Conservation (phyloP, 2,113 vertebrate genomes). For the Prionailurus bengalensis region DNA sequence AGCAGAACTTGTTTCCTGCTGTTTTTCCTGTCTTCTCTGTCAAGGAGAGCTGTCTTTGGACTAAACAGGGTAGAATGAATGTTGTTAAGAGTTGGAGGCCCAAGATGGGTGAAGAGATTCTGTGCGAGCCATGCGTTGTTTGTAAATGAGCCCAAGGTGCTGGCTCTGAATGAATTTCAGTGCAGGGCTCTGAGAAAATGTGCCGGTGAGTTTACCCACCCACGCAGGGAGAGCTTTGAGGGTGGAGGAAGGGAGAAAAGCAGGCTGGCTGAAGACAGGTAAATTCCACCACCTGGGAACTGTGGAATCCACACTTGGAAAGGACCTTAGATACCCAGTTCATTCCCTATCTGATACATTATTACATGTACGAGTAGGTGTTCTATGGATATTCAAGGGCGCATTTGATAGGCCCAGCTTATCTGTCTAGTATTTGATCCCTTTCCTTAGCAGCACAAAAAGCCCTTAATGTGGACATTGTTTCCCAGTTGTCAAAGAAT, state of each 20-base stretch:
- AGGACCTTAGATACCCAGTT: not conserved
- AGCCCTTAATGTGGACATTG: not conserved
- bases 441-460: not conserved
- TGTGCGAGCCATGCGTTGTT: not conserved
- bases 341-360: not conserved
- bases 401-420: not conserved
- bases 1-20: conserved; percentile 45
- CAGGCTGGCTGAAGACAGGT: not conserved
- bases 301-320: not conserved
- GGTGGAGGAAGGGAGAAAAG: not conserved
- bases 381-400: not conserved
- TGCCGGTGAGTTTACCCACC: not conserved
- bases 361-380: not conserved
- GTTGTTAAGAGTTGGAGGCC: conserved; percentile 65
- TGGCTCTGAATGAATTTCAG: conserved; percentile 25
- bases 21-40: conserved; percentile 65
- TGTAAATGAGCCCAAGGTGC: conserved; percentile 42
- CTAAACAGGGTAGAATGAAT: conserved; percentile 51
- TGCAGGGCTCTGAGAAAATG: not conserved
- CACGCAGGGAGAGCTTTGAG: not conserved
- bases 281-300: not conserved
- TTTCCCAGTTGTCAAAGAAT: not conserved
- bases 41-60: conserved; percentile 62
- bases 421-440: not conserved
- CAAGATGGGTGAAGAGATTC: conserved; percentile 62